Conservation (phyloP, 2,113 vertebrate genomes). For the Caretta caretta region DNA sequence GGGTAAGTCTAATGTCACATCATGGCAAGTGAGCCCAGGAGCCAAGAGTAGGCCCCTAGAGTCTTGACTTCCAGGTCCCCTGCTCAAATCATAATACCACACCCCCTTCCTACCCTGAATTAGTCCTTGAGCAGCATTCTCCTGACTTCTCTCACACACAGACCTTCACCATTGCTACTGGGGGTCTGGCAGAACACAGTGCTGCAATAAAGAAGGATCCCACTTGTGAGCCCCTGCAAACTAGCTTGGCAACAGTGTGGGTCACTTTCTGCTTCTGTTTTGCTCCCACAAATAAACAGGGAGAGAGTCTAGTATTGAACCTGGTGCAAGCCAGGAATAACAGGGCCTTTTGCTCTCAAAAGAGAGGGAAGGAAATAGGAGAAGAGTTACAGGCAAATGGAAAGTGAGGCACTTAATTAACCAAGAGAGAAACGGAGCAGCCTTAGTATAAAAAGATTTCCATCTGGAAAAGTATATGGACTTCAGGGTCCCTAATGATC, state of each 20-base stretch:
- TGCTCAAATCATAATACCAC: background rate
- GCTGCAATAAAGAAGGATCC: background rate
- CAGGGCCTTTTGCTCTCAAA: background rate
- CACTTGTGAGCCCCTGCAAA: background rate
- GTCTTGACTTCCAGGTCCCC: background rate
- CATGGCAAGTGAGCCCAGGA: background rate
- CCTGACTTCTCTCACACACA: background rate
- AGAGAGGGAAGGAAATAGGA: background rate
- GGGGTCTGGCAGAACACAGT: background rate
- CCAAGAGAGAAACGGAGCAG: background rate
- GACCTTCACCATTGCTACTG: background rate
- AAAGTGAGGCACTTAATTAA: background rate
- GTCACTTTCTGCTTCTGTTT: fast-evolving
- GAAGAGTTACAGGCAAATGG: background rate
- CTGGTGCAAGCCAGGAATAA: background rate
- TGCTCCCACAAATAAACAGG: background rate
- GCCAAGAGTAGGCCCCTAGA: background rate
- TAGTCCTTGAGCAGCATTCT: background rate
- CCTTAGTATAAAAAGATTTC: background rate
- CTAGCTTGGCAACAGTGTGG: background rate
- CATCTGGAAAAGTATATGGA: background rate
- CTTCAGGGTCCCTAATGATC: background rate
- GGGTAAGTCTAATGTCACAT: background rate
- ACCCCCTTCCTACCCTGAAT: background rate
- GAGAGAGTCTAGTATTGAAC: background rate